phyloP scores from a whole-genome alignment of 2,113 vertebrate genomes.

The Mola mola region DNA sequence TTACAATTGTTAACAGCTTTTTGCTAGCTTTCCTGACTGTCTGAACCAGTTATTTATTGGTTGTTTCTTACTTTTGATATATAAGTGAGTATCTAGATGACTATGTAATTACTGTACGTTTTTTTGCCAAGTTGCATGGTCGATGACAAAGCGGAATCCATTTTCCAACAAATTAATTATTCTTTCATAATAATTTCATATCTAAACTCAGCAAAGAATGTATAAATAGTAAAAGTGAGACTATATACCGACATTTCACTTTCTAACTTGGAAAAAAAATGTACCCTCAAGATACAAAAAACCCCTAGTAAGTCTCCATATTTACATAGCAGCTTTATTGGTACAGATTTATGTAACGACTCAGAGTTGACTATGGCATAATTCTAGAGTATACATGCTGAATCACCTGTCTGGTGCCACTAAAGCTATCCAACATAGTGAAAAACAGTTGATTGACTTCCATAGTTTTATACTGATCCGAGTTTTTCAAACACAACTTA shows the following conservation, averaged over 20 bases:
- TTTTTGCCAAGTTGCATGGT: too few relatives aligned
- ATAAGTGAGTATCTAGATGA: too few relatives aligned
- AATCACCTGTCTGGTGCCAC: neutral
- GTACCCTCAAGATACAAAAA: neutral
- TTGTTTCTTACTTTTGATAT: too few relatives aligned
- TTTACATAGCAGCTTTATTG: slow-evolving; percentile 11
- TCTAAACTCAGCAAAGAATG: too few relatives aligned
- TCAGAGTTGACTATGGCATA: slow-evolving; percentile 4
- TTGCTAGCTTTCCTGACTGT: neutral
- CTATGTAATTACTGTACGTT: too few relatives aligned
- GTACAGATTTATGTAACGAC: slow-evolving; percentile 23
- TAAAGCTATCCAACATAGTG: neutral
- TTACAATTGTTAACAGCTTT: neutral
- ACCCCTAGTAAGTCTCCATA: neutral
- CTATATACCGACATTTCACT: too few relatives aligned
- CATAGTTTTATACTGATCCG: neutral
- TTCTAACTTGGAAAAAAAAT: too few relatives aligned
- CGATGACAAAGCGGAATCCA: too few relatives aligned
- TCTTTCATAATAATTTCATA: too few relatives aligned
- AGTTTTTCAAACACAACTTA: slow-evolving; percentile 8
- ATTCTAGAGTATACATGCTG: neutral
- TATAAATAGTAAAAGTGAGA: too few relatives aligned
- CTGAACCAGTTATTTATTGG: too few relatives aligned
- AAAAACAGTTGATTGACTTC: neutral
- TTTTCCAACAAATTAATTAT: too few relatives aligned